Evolutionary conservation across 1,140 invertebrate species (phyloP).

Genomic region (Rhagoletis zephyria): DNA sequence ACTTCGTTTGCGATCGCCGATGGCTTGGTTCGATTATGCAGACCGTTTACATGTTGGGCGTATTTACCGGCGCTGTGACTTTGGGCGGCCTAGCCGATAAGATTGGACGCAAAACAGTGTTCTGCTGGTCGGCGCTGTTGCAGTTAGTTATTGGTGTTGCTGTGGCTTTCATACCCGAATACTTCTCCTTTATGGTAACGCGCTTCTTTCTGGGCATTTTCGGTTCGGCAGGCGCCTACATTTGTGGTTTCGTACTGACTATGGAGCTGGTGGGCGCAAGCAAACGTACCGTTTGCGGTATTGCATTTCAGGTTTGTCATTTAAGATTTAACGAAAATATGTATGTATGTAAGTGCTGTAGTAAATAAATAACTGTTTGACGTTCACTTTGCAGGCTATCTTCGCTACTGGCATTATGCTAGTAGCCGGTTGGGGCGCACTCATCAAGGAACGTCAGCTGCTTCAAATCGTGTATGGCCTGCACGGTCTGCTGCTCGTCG

Average conservation of each 20-base stretch:
- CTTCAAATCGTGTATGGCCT: constrained; percentile 87
- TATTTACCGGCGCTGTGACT: constrained; percentile 86
- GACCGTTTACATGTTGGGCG: constrained; percentile 90
- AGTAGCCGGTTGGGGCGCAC: constrained; percentile 85
- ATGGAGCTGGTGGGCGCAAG: constrained; percentile 90
- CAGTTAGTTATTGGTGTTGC: constrained; percentile 82
- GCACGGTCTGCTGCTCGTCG: constrained; percentile 82
- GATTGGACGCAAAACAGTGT: constrained; percentile 86
- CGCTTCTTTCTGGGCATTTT: constrained; percentile 86
- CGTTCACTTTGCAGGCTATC: constrained; percentile 72
- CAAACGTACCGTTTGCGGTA: constrained; percentile 86
- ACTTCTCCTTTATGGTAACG: constrained; percentile 80
- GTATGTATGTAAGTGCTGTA: not conserved
- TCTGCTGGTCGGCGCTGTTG: constrained; percentile 82
- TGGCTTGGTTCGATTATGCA: constrained; percentile 88
- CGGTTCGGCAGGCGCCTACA: constrained; percentile 87
- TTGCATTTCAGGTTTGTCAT: constrained; percentile 79
- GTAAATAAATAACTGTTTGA: not conserved
- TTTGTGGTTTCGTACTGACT: constrained; percentile 87
- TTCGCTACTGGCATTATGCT: constrained; percentile 89
- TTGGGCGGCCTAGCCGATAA: constrained; percentile 91
- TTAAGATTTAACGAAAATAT: not conserved
- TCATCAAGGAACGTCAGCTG: constrained; percentile 82
- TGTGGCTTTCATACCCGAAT: constrained; percentile 84
- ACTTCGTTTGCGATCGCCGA: constrained; percentile 86